These are phyloP conservation scores for Erythrolamprus reginae DNA, from an alignment of 2,113 vertebrate genomes.

Conservation along the genomic window DNA sequence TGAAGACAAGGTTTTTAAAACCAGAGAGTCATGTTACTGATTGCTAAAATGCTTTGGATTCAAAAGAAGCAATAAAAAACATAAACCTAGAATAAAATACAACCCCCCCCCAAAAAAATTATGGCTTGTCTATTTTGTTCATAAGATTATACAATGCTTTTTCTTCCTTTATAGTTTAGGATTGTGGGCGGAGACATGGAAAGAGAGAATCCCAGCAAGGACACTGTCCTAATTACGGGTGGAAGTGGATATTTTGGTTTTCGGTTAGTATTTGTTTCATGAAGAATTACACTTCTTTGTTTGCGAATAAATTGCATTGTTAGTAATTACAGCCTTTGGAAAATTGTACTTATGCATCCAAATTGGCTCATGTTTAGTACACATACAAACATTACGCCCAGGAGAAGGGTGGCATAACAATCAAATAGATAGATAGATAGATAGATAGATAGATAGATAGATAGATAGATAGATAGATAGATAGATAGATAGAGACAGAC, in stretches of 20 bases:
- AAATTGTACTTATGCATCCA: not conserved
- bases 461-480: no score
- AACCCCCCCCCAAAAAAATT: not conserved
- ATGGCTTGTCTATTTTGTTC: not conserved
- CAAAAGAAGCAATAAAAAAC: not conserved
- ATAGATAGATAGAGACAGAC: no score
- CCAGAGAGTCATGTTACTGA: not conserved
- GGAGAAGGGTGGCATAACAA: no score
- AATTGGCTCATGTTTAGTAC: not conserved
- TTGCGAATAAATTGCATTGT: not conserved
- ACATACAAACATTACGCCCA: no score
- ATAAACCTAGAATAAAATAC: not conserved
- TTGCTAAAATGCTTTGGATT: not conserved
- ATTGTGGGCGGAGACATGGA: conserved; percentile 42
- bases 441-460: no score
- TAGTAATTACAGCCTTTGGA: not conserved
- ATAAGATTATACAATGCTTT: not conserved
- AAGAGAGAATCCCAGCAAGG: conserved; percentile 5
- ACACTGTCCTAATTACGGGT: conserved; percentile 80
- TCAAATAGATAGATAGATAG: no score
- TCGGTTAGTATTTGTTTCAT: conserved; percentile 75
- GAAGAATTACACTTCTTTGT: not conserved
- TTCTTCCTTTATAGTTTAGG: conserved; percentile 19
- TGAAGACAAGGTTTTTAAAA: not conserved
- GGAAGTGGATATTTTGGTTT: conserved; percentile 90